These are phyloP conservation scores for Spilosoma lubricipeda DNA, from an alignment of 2,888 invertebrate species.

Conservation along the genomic window DNA sequence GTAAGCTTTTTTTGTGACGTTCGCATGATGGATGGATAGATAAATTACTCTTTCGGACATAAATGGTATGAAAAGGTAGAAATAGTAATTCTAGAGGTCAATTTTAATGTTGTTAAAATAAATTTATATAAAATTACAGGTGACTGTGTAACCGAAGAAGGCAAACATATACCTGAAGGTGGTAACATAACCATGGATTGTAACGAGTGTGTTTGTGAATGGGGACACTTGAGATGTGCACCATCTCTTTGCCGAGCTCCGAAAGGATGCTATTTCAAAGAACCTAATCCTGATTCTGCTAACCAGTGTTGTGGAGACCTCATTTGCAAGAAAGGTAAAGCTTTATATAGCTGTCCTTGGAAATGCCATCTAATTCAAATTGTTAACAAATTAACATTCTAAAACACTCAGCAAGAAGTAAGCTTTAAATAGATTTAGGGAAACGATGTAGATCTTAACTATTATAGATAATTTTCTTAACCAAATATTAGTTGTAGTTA, in stretches of 20 bases:
- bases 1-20: background rate
- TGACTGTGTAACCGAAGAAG: conserved; percentile 70
- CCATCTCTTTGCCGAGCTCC: conserved; percentile 65
- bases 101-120: background rate
- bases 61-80: background rate
- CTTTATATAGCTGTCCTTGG: conserved; percentile 1
- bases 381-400: background rate
- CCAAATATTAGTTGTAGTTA: background rate
- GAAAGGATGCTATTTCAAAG: conserved; percentile 47
- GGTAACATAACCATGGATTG: conserved; percentile 66
- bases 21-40: background rate
- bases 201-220: conserved; percentile 70
- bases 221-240: conserved; percentile 70
- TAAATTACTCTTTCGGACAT: background rate
- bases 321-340: conserved; percentile 66
- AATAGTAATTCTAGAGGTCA: too few relatives aligned
- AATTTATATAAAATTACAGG: conserved; percentile 49
- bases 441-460: background rate
- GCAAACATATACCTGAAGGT: conserved; percentile 67
- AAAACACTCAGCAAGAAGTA: background rate
- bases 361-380: conserved; percentile 10
- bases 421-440: background rate
- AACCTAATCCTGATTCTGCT: conserved; percentile 20
- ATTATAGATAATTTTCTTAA: background rate
- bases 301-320: conserved; percentile 76